Conservation (phyloP, 2,113 vertebrate species). For the Cranoglanis bouderius region DNA sequence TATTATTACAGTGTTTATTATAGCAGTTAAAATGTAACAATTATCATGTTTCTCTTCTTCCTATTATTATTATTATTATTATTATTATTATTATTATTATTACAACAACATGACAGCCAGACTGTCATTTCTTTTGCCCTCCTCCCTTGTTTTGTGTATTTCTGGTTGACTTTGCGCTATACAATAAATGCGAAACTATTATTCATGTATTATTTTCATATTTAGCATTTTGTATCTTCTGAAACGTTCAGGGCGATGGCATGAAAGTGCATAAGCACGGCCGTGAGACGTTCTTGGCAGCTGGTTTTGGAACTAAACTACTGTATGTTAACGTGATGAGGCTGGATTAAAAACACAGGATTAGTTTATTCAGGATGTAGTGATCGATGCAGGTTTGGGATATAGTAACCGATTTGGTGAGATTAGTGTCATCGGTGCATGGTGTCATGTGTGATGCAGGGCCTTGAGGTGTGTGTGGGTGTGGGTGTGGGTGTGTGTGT, state of each 20-base stretch:
- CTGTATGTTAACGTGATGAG: not conserved
- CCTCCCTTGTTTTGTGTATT: not conserved
- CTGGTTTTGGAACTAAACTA: not conserved
- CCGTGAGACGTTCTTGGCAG: not conserved
- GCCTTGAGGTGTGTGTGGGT: constrained; percentile 36
- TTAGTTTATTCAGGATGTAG: not conserved
- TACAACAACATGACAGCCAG: not conserved
- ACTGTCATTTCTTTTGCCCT: not conserved
- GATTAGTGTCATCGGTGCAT: constrained; percentile 6
- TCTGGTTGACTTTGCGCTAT: too few relatives aligned
- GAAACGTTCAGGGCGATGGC: not conserved
- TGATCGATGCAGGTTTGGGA: not conserved
- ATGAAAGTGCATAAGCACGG: not conserved
- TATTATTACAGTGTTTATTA: not conserved
- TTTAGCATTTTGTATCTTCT: not conserved
- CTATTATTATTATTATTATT: not conserved
- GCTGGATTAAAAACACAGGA: not conserved
- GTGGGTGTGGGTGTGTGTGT: constrained; percentile 29
- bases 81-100: constrained; percentile 12
- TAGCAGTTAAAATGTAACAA: not conserved
- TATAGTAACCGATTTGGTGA: not conserved
- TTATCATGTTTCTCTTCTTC: not conserved
- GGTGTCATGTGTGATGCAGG: constrained; percentile 31
- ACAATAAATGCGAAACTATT: too few relatives aligned
- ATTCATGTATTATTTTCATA: not conserved